phyloP scores from a whole-genome alignment of 64 coral and sea anemone species.

The Porites australiensis region DNA sequence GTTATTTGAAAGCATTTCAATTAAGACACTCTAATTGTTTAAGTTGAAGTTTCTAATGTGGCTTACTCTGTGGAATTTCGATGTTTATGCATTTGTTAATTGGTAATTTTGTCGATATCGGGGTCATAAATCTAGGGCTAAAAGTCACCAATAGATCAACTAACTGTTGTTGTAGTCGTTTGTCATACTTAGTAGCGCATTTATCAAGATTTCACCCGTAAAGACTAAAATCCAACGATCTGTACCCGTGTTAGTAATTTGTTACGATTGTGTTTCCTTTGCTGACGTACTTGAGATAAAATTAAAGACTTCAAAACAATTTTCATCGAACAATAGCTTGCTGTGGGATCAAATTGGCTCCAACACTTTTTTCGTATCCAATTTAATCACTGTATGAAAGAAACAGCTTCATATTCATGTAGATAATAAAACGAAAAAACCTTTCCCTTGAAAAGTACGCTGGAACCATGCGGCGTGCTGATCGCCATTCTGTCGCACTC shows the following conservation, averaged over 20 bases:
- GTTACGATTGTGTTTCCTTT: neutral
- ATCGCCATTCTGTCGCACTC: neutral
- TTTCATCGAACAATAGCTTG: neutral
- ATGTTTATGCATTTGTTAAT: neutral
- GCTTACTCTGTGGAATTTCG: neutral
- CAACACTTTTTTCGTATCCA: neutral
- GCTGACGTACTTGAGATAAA: neutral
- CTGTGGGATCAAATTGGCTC: neutral
- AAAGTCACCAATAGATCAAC: too few species aligned
- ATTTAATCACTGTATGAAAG: neutral
- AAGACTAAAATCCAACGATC: too few species aligned
- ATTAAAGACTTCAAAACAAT: conserved; percentile 1
- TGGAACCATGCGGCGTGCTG: neutral
- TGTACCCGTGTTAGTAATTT: neutral
- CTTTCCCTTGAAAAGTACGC: neutral
- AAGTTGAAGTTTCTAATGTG: too few species aligned
- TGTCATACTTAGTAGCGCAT: too few species aligned
- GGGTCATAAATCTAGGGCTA: too few species aligned
- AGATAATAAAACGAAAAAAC: neutral
- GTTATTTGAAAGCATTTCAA: too few species aligned
- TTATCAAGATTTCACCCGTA: too few species aligned
- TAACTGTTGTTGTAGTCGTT: too few species aligned
- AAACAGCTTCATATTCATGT: neutral
- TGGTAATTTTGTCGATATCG: neutral
- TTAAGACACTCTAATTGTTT: too few species aligned